Percentiles rank a stretch among this genome's conserved stretches.
Conservation (phyloP, 2,797 vertebrate genomes). For the Betta splendens region DNA sequence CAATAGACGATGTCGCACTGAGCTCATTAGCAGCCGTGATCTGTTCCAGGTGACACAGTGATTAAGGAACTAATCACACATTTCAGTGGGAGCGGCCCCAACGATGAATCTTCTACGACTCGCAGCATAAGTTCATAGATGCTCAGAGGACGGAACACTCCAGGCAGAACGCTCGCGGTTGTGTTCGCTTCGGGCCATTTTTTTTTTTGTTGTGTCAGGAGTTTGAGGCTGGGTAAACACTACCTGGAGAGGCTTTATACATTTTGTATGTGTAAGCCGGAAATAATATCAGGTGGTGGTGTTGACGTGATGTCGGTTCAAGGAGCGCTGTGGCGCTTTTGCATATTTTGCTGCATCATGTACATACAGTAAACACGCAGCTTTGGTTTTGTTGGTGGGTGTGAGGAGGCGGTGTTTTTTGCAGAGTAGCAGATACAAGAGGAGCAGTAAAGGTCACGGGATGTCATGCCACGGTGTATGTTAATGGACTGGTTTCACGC, state of each 20-base stretch:
- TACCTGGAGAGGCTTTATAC: conserved; percentile 23
- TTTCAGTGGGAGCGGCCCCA: background rate
- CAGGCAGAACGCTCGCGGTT: conserved; percentile 9
- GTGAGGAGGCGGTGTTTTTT: too few species aligned
- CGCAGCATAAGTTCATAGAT: conserved; percentile 1
- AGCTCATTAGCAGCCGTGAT: conserved; percentile 15
- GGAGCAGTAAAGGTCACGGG: conserved; percentile 7
- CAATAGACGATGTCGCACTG: too few species aligned
- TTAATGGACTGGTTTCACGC: conserved; percentile 12
- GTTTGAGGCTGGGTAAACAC: conserved; percentile 17
- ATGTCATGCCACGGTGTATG: conserved; percentile 2
- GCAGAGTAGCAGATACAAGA: background rate
- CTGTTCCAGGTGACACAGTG: conserved; percentile 1
- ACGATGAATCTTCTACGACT: conserved; percentile 7
- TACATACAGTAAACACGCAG: too few species aligned
- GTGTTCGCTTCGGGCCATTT: conserved; percentile 11
- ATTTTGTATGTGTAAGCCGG: conserved; percentile 37
- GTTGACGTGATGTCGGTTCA: background rate
- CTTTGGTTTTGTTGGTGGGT: background rate
- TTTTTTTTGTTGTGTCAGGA: conserved; percentile 45
- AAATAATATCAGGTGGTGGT: conserved; percentile 8
- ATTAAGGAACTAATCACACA: conserved; percentile 16
- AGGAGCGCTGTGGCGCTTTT: background rate
- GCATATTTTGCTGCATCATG: background rate
- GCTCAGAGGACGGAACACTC: background rate